phyloP scores from a whole-genome alignment of 2,797 vertebrate genomes.

The Masticophis lateralis region DNA sequence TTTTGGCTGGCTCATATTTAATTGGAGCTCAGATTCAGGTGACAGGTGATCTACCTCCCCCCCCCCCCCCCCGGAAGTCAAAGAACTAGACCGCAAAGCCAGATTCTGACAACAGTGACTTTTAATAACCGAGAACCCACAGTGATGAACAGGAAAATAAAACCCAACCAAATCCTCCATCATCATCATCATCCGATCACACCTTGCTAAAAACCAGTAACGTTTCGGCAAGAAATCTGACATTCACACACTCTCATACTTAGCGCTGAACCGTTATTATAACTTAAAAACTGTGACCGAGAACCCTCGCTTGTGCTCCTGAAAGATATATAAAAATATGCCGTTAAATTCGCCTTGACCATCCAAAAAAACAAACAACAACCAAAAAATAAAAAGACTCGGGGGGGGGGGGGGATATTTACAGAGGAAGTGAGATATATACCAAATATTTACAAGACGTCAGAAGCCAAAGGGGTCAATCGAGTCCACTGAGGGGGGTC shows the following conservation, averaged over 20 bases:
- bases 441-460: conserved; percentile 54
- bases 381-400: conserved; percentile 46
- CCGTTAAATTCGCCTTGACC: conserved; percentile 83
- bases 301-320: conserved; percentile 61
- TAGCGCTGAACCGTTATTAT: conserved; percentile 61
- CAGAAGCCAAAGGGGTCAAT: conserved; percentile 1
- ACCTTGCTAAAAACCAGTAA: conserved; percentile 46
- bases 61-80: not conserved
- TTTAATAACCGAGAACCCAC: conserved; percentile 85
- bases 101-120: conserved; percentile 76
- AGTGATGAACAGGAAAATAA: conserved; percentile 74
- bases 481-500: not conserved
- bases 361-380: conserved; percentile 44
- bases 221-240: conserved; percentile 24
- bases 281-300: conserved; percentile 70
- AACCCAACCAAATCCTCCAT: conserved; percentile 40
- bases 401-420: conserved; percentile 69
- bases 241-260: conserved; percentile 34
- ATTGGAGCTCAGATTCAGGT: not conserved
- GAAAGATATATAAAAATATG: conserved; percentile 87
- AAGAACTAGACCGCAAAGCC: not conserved
- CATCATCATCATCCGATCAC: conserved; percentile 36
- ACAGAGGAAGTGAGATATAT: conserved; percentile 78
- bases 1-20: not conserved
- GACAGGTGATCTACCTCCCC: fast-evolving